Percentiles rank a stretch among this genome's conserved stretches.
Conservation (phyloP, 2,797 vertebrate genomes). For the Gallinago stenura region DNA sequence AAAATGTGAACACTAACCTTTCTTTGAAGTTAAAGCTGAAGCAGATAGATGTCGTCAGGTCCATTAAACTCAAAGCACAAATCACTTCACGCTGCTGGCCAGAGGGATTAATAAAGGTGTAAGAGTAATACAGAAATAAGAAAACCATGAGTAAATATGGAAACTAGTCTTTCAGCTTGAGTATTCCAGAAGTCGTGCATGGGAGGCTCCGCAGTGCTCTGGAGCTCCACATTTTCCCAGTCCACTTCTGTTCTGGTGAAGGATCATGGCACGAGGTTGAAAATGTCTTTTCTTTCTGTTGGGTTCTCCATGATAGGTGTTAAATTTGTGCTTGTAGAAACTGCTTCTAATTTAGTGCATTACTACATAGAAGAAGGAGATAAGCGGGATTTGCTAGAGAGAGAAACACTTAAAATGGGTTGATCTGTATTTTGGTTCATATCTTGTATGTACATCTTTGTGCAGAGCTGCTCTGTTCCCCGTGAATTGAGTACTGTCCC, state of each 20-base stretch:
- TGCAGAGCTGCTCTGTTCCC: background rate
- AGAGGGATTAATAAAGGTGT: constrained; percentile 30
- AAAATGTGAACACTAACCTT: background rate
- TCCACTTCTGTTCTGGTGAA: background rate
- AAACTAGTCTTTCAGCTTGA: background rate
- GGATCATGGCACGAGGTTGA: background rate
- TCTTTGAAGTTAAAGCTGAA: constrained; percentile 38
- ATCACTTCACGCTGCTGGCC: background rate
- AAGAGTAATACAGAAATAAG: constrained; percentile 7
- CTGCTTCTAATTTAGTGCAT: background rate
- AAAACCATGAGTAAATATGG: background rate
- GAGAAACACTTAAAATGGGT: background rate
- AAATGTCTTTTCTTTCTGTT: background rate
- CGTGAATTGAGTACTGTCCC: accelerated
- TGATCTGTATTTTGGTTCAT: background rate
- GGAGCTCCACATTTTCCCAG: background rate
- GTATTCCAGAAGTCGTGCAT: constrained; percentile 6
- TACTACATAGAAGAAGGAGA: background rate
- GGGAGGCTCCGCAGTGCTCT: background rate
- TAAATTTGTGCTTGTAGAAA: background rate
- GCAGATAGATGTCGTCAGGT: background rate
- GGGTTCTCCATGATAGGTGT: background rate
- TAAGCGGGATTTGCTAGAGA: background rate
- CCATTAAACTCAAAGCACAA: constrained; percentile 24
- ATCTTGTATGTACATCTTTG: accelerated